Base-by-base conservation (phyloP, 2,113 vertebrate species). In the Atlantisia rogersi region DNA sequence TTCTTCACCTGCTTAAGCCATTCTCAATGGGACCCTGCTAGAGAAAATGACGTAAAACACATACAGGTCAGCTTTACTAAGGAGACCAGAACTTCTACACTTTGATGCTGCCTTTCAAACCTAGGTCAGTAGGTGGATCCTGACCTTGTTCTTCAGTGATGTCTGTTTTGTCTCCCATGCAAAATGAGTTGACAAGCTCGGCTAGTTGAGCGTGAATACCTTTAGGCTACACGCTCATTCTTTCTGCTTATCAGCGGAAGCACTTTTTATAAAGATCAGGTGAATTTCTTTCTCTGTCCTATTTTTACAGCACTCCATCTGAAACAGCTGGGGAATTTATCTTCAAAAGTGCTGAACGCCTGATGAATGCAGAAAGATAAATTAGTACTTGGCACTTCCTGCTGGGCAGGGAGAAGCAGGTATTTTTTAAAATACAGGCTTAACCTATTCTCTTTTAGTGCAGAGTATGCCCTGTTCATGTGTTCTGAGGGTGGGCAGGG, bases 261-360 rank as follows among this genome's bases (percentile, higher is more conserved):
- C 2, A 79, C 19, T 32, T 89, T 77, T 40, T 82, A 22, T 59
- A 67, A 91, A 76, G 53, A 91, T 82, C 60, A 92, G 81, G 81
- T 89, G 69, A 76, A 76, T 89, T 89, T 94, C 58, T 92, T 28
- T 81, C 87, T 90, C 64, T 93, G 59, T 26, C 65, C 44, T 89
- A 48, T 67, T 96, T 94, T 94, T 71, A 91, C 59, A 91, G 40
- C 22, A 68, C 35, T 81, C 46, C 20, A 35, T 46, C 58, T 82
- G 62, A 95, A 92, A 92, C 69, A 84, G 77, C 52, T 92, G 53
- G 29, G 60, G 73, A 86, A 92, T 84, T 69, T 93, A 76, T 76
- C 60, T 92, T 92, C 15, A 29, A 32, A 87, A 69, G 48, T 70
- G 28, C 56, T 56, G 46, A 96, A 84, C 1, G n/a, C 74, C 26